Percentiles rank a stretch among this genome's conserved stretches.
Evolutionary conservation across 2,797 vertebrate genomes (phyloP).

Genomic region (Microhierax caerulescens): DNA sequence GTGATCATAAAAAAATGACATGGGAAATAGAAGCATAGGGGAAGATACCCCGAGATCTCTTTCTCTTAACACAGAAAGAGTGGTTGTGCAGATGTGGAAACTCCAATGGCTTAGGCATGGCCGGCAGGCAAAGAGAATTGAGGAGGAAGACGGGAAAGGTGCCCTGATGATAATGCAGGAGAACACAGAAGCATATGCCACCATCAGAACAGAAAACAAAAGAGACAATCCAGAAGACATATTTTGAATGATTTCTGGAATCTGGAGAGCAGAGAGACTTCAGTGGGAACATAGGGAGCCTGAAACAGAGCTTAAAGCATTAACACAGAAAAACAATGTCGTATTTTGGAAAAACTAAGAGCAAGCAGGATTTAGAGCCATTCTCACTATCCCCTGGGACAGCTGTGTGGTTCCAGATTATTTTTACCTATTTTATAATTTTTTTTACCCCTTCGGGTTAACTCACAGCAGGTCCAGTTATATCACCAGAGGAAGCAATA

Average conservation of each 20-base stretch:
- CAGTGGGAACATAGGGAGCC: neutral
- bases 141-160: neutral
- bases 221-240: neutral
- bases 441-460: neutral
- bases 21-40: rapidly evolving
- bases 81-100: neutral
- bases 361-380: neutral
- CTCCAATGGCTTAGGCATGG: rapidly evolving
- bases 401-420: neutral
- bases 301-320: neutral
- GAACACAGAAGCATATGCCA: neutral
- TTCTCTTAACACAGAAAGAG: neutral
- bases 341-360: neutral
- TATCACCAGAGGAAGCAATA: neutral
- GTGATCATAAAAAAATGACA: neutral
- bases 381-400: neutral
- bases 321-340: neutral
- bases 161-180: neutral
- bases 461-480: neutral
- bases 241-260: neutral
- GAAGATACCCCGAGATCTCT: neutral
- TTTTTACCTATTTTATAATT: neutral
- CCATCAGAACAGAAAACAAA: neutral
- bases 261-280: neutral
- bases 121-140: neutral